Base-by-base conservation (phyloP, 1,140 invertebrate genomes). In the Notospermus geniculatus region DNA sequence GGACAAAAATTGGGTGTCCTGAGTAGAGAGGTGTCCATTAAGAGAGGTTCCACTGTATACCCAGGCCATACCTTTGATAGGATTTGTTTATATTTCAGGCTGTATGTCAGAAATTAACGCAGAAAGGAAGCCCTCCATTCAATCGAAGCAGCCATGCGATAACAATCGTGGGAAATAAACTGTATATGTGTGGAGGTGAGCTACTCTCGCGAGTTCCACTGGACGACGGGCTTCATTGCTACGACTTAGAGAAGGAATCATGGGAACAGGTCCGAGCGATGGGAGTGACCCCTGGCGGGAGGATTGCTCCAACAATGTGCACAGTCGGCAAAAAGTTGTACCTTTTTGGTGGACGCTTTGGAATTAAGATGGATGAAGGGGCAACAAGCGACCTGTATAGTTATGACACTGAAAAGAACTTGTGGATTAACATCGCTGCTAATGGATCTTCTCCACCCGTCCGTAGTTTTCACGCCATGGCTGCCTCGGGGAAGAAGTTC, bases 131-230 rank as follows among this genome's bases (percentile, higher is more conserved):
- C 1, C 22, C 50, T 5, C 69, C 70, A 4, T 2, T 63, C 0
- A 56, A 54, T 17, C 58, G 71, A 54, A 72, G 71, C 46, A 69
- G 67, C 56, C 71, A 72, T 56, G 55, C 62, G 7, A n/a, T 69
- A 1, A 54, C 60, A 19, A 63, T 67, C 2, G 60, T 71, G 13
- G 55, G 53, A 1, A 55, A 61, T 23, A 54, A 59, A 36, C 60
- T 56, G n/a, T 72, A 63, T 57, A 57, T 71, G 41, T 69, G 67
- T 32, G 71, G 71, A 43, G 71, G 71, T 0, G 71, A 72, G 57
- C 56, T 71, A 46, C 43, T 57, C 32, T 65, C 69, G 11, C 56
- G 69, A 19, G 57, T 65, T 11, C 71, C 71, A 1, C 66, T 72
- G 11, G 67, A 68, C 19, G 71, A 65, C 62, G 57, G 57, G 2